Conservation (phyloP, 1,140 invertebrate genomes). For the Varroa destructor region DNA sequence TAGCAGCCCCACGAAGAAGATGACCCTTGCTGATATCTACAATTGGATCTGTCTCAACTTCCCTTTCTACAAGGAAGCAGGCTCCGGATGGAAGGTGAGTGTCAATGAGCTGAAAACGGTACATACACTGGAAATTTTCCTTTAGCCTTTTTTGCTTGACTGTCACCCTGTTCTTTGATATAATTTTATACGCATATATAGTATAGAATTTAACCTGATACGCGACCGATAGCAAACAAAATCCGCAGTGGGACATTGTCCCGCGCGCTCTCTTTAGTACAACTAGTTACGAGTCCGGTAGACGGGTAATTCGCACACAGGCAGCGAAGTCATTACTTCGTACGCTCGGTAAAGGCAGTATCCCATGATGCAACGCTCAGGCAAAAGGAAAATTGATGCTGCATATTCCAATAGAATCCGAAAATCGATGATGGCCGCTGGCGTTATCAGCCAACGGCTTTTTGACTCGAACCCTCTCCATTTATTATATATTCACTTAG, state of each 20-base stretch:
- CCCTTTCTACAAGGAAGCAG: slow-evolving; percentile 52
- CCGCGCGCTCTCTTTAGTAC: too few species aligned
- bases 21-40: slow-evolving; percentile 47
- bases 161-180: neutral
- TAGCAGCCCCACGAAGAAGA: slow-evolving; percentile 48
- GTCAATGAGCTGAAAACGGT: neutral
- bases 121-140: neutral
- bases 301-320: too few species aligned
- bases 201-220: too few species aligned
- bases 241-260: too few species aligned
- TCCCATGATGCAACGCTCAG: neutral
- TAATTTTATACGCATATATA: too few species aligned
- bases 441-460: slow-evolving; percentile 27
- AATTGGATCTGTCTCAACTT: slow-evolving; percentile 46
- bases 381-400: neutral
- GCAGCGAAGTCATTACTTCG: neutral
- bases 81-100: slow-evolving; percentile 57
- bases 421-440: neutral
- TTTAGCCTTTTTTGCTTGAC: too few species aligned
- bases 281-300: too few species aligned
- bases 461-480: neutral
- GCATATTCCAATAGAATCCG: too few species aligned
- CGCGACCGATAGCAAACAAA: too few species aligned
- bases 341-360: neutral
- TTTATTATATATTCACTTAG: too few species aligned